Base-by-base conservation (phyloP, 2,797 vertebrate species). In the Fistularia tabacaria region DNA sequence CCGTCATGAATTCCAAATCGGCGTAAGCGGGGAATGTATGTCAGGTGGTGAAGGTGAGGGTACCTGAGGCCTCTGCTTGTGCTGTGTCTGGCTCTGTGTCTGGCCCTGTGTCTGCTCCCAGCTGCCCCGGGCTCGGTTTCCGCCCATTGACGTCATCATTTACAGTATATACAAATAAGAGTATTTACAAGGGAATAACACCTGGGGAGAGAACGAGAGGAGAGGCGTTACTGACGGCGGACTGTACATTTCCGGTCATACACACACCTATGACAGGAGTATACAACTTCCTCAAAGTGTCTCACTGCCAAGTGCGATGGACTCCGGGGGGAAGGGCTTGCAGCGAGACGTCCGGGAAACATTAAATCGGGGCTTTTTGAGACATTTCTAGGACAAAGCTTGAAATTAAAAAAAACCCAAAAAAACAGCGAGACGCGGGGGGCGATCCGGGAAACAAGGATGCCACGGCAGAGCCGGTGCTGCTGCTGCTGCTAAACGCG, bases 131-230 rank as follows among this genome's bases (percentile, higher is more conserved):
- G 93, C 91, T 87, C 96, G 94, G 92, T 82, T 96, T 63, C 95
- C 92, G 90, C 96, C 95, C 93, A 98, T 93, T 87, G 96, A 98
- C 74, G 96, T 99, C 97, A 99, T 99, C 94, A 98, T 99, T 98
- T 98, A 99, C 97, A 99, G 96, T 99, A 99, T 98, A 98, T 99
- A 99, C 96, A 99, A 99, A 97, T 96, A 99, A 95, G 92, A 97
- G 96, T 99, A 99, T 99, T 98, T 99, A 99, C 97, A 99, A 97
- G 92, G 93, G 77, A 91, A 91, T 93, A 92, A 94, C 90, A 93
- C 93, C 96, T 98, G 90, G 47, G 57, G 14, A 85, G 66, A 75
- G 11, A 81, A 14, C 41, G 12, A 39, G 5, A n/a, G 48, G 38
- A 53, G 0, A 46, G 9, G 38, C 9, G 14, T 77, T 39, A 8